A percentile compares a stretch with the other conserved stretches of the same genome.
Conservation (phyloP, 2,113 vertebrate genomes). For the Platycercus adscitus region DNA sequence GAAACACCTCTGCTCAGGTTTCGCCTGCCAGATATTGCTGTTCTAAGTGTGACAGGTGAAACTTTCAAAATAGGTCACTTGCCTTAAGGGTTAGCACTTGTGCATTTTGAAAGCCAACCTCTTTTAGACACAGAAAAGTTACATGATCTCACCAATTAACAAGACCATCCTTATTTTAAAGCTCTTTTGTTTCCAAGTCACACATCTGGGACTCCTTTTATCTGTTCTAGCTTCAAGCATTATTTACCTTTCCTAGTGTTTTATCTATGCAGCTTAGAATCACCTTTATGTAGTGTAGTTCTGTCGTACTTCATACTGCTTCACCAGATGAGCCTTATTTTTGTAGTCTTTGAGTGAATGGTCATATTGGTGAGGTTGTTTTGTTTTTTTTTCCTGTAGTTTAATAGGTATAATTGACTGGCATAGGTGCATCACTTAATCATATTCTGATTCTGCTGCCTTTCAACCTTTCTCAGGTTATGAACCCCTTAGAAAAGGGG, state of each 20-base stretch:
- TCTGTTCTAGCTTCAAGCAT: background rate
- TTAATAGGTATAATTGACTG: background rate
- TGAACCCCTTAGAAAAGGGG: background rate
- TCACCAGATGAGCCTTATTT: background rate
- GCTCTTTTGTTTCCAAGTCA: background rate
- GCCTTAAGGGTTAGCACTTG: background rate
- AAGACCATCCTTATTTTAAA: background rate
- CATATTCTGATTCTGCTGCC: background rate
- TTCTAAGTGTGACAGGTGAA: background rate
- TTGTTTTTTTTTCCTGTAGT: background rate
- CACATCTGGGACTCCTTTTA: accelerated
- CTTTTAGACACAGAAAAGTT: background rate
- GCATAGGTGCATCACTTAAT: background rate
- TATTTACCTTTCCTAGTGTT: background rate
- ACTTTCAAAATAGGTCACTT: background rate
- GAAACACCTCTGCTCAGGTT: background rate
- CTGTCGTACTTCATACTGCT: background rate
- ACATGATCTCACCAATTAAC: background rate
- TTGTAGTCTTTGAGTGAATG: background rate
- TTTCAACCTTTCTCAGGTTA: background rate
- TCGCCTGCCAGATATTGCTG: background rate
- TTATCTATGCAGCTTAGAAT: background rate
- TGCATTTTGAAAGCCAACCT: background rate
- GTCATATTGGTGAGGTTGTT: background rate
- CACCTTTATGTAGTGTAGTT: background rate